phyloP scores from a whole-genome alignment of 2,888 invertebrate genomes.

The Odontocolon sp. region DNA sequence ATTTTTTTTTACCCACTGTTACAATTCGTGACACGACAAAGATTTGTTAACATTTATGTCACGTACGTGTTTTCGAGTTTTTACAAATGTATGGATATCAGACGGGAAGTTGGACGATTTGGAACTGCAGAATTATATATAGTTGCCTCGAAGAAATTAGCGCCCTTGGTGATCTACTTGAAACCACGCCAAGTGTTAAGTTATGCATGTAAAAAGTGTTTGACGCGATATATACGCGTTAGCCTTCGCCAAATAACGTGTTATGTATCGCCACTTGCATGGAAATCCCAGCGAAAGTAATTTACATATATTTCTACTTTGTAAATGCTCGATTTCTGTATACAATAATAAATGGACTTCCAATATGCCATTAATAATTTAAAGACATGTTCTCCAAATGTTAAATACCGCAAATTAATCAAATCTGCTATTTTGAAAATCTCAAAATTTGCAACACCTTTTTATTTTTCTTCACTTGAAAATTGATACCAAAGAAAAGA shows the following conservation, averaged over 20 bases:
- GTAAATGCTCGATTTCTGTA: background rate
- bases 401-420: too few relatives aligned
- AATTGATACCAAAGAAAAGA: too few relatives aligned
- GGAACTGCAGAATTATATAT: too few relatives aligned
- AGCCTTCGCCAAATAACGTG: background rate
- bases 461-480: too few relatives aligned
- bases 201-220: constrained; percentile 2
- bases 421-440: too few relatives aligned
- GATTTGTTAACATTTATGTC: constrained; percentile 1
- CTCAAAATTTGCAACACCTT: too few relatives aligned
- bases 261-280: background rate
- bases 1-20: background rate
- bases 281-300: background rate
- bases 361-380: too few relatives aligned
- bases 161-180: background rate
- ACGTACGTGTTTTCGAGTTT: background rate
- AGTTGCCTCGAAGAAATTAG: too few relatives aligned
- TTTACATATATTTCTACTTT: background rate
- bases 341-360: too few relatives aligned
- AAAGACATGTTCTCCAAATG: too few relatives aligned
- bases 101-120: background rate
- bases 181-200: constrained; percentile 9
- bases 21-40: background rate
- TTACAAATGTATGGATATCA: too few relatives aligned
- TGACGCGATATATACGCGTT: background rate